Base-by-base conservation (phyloP, 2,113 vertebrate genomes). In the Tyto alba region DNA sequence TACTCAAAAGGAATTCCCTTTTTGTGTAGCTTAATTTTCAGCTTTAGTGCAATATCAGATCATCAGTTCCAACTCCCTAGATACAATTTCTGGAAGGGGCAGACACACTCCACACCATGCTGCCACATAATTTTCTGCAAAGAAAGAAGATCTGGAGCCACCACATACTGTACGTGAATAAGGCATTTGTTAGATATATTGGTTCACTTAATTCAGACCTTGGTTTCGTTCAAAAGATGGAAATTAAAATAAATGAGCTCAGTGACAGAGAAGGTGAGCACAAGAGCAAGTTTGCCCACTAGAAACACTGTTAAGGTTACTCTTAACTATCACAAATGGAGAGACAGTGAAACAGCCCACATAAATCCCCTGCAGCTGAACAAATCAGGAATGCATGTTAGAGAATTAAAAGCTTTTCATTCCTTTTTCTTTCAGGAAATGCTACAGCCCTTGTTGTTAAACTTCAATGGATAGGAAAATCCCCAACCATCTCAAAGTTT, bases 231-330 rank as follows among this genome's bases (percentile, higher is more conserved):
- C 86, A 79, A 85, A 71, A 85, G 92, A 78, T 59, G 84, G 68
- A 53, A 55, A 95, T 89, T 57, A 91, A 93, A 97, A 89, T 69
- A 96, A 92, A 85, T 90, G 86, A 97, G 69, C 59, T 89, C 53
- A 88, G 72, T 93, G 90, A 78, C 85, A 83, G 84, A 92, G 73
- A 93, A 87, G 85, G 50, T 66, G 59, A 78, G 21, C 57, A 20
- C 16, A 41, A 85, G 32, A 88, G 82, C 43, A 91, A 56, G 66
- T 68, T 6, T 90, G 25, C 32, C 40, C 63, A 75, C 85, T 60
- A 73, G 77, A 89, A 95, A 41, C 75, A 95, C 71, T 71, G 76
- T 55, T 96, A 76, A 95, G 63, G 74, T 88, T 96, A 87, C 75
- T 92, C 86, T 91, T 92, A 93, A 89, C 90, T 96, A 57, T 41